Evolutionary conservation across 1,140 invertebrate genomes (phyloP), one percentile per base, ranked within the genome.

Genomic region (Drosophila ogumai): DNA sequence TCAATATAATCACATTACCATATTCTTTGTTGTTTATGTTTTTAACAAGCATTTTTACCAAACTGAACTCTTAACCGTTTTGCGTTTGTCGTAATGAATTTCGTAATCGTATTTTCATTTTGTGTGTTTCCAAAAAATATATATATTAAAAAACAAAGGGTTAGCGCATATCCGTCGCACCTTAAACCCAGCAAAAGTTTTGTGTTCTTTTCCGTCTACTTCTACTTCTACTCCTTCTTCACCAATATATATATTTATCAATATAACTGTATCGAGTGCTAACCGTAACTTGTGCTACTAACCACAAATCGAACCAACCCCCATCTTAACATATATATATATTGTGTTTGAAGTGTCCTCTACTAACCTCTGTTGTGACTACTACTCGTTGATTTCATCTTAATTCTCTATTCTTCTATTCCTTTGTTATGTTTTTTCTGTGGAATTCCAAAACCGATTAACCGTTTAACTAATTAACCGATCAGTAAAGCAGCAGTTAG

Each of bases 271-370:
- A 79, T 79, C 84, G 64, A 86, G 82, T 86, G 84, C 84, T 87
- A 87, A 87, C 84, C 71, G 84, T 87, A 87, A 87, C 63, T 76
- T 87, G 82, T 82, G 77, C 80, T 88, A 87, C 82, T 87, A 88
- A 87, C 81, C 59, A 71, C 47, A 64, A 63, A 77, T 32, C 73
- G 32, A 69, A 52, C 64, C 36, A 78, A 54, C 34, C 64, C 31
- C 71, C 59, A 75, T 74, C 68, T 75, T 54, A 67, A 57, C 54
- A 74, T 63, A 81, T 60, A 68, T 67, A 76, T 75, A 79, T 80
- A 79, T 86, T 86, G 79, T 87, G 82, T 86, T 86, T 86, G 57
- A 76, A 81, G 82, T 86, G 82, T 87, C 82, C 79, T 75, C 75
- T 87, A 76, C 82, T 86, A 86, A 86, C 82, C 82, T 82, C 65